Conservation (phyloP, 2,797 vertebrate species). For the Agapornis canus region DNA sequence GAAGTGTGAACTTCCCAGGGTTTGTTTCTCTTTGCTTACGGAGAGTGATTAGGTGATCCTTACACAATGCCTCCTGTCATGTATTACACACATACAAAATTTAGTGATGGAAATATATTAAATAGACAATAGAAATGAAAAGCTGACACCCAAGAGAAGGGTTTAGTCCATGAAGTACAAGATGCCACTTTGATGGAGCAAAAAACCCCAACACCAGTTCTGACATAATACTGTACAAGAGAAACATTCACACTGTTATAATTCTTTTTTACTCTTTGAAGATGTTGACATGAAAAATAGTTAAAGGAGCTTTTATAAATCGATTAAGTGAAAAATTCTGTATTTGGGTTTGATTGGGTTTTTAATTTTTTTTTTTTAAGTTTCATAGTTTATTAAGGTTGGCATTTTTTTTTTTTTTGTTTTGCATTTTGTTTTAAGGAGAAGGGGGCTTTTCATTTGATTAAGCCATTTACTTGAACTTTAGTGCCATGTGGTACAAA, state of each 20-base stretch:
- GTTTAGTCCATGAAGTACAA: neutral
- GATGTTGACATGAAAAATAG: neutral
- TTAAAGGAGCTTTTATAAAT: neutral
- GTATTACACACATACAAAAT: neutral
- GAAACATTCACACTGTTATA: neutral
- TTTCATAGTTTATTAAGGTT: neutral
- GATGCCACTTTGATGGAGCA: neutral
- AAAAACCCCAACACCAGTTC: accelerated
- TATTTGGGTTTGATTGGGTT: neutral
- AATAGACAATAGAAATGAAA: neutral
- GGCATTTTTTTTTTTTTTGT: neutral
- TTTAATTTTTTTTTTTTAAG: neutral
- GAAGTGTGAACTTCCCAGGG: neutral
- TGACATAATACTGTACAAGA: neutral
- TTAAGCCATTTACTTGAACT: neutral
- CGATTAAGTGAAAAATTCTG: neutral
- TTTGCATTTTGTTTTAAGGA: neutral
- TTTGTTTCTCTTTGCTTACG: neutral
- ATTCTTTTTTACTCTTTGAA: neutral
- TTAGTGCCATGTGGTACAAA: neutral
- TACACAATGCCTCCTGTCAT: neutral
- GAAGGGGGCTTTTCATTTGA: neutral
- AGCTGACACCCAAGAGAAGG: neutral
- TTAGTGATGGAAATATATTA: neutral
- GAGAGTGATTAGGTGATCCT: neutral